A percentile compares a stretch with the other conserved stretches of the same genome.
Evolutionary conservation across 2,113 vertebrate genomes (phyloP).

Genomic region (Myanophis thanlyinensis): DNA sequence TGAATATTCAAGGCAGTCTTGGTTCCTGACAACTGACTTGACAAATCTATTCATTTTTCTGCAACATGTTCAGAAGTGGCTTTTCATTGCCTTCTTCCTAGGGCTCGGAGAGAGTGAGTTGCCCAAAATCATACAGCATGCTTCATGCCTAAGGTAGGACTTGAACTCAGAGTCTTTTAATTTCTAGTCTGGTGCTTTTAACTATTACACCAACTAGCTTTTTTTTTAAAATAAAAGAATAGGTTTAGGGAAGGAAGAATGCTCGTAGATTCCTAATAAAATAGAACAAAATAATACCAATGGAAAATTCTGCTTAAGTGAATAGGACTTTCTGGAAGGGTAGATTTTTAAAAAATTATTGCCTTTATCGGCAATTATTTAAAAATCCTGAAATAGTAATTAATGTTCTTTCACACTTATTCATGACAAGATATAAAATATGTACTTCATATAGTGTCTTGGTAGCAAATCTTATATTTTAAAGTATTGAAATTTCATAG

Average conservation of each 20-base stretch:
- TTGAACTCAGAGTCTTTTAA: not conserved
- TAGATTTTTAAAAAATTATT: not conserved
- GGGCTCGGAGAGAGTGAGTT: not conserved
- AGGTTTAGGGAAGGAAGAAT: not conserved
- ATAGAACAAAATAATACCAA: not conserved
- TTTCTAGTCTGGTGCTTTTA: not conserved
- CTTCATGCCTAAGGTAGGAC: not conserved
- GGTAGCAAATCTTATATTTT: conserved; percentile 52
- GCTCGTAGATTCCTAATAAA: not conserved
- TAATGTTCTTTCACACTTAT: conserved; percentile 10
- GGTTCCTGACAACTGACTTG: not conserved
- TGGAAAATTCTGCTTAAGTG: not conserved
- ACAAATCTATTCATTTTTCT: not conserved
- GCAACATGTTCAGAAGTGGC: not conserved
- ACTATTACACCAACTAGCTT: not conserved
- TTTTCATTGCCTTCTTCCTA: not conserved
- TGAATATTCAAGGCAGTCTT: not conserved
- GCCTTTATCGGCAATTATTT: not conserved
- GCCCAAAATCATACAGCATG: not conserved
- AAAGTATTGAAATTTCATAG: conserved; percentile 49
- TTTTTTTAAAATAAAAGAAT: not conserved
- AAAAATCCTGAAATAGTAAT: not conserved
- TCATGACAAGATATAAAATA: conserved; percentile 35
- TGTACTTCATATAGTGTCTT: conserved; percentile 42
- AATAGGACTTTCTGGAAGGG: not conserved